phyloP scores from a whole-genome alignment of 2,888 invertebrate species.

The Eumacrocentrus americanus region DNA sequence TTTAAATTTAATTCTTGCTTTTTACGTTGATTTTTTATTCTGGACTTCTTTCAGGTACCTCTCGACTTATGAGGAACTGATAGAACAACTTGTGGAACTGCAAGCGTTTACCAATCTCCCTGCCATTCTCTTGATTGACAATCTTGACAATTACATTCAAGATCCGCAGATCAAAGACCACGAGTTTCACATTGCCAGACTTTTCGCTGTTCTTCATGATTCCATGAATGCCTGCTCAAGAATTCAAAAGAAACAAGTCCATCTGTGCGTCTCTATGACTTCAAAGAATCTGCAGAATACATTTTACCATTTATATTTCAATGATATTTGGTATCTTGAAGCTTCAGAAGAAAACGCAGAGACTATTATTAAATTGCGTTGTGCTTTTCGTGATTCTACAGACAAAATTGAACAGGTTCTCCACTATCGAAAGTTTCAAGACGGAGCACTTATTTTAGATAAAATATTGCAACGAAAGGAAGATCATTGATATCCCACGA shows the following conservation, averaged over 20 bases:
- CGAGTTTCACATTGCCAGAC: conserved; percentile 43
- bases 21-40: conserved; percentile 2
- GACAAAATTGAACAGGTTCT: conserved; percentile 27
- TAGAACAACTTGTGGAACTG: conserved; percentile 45
- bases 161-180: conserved; percentile 30
- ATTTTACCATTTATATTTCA: conserved; percentile 37
- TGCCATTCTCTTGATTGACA: conserved; percentile 50
- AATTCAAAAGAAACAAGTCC: conserved; percentile 37
- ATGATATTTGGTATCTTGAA: conserved; percentile 36
- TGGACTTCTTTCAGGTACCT: conserved; percentile 51
- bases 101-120: conserved; percentile 48
- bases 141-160: conserved; percentile 48
- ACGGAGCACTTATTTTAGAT: conserved; percentile 43
- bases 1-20: background rate
- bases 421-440: conserved; percentile 41
- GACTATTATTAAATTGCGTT: conserved; percentile 17
- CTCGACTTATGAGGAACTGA: conserved; percentile 46
- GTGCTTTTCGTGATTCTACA: background rate
- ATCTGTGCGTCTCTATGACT: conserved; percentile 34
- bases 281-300: conserved; percentile 9
- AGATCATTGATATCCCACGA: no score
- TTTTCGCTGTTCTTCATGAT: conserved; percentile 47
- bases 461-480: no score
- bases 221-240: conserved; percentile 48
- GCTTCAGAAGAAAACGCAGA: conserved; percentile 21